Conservation (phyloP, 2,888 invertebrate genomes). For the Lacanobia wlatinum region DNA sequence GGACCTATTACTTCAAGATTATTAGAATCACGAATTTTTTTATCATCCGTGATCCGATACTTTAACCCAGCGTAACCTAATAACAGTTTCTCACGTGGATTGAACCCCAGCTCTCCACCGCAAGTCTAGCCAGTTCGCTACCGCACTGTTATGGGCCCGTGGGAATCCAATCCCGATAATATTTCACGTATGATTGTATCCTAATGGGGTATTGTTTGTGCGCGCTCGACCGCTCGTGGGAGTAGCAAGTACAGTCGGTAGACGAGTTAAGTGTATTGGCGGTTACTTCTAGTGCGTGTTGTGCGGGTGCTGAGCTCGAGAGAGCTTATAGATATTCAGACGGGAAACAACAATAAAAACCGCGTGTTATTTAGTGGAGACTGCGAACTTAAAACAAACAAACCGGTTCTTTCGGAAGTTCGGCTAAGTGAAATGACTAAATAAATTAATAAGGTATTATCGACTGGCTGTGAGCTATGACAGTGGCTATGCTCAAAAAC, state of each 20-base stretch:
- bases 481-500: too few species aligned
- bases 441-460: too few species aligned
- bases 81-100: constrained; percentile 18
- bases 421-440: too few species aligned
- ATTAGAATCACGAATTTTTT: neutral
- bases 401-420: too few species aligned
- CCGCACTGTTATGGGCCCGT: constrained; percentile 57
- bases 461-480: too few species aligned
- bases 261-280: neutral
- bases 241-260: constrained; percentile 17
- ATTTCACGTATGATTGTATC: constrained; percentile 63
- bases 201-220: constrained; percentile 61
- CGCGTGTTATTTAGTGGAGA: too few species aligned
- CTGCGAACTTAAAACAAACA: too few species aligned
- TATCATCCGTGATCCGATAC: neutral
- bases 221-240: constrained; percentile 48
- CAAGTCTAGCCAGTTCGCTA: constrained; percentile 19
- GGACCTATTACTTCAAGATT: neutral
- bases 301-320: neutral
- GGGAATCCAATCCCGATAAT: constrained; percentile 70
- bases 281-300: neutral
- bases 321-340: too few species aligned
- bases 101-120: constrained; percentile 32
- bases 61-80: constrained; percentile 12
- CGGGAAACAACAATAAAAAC: too few species aligned